Base-by-base conservation (phyloP, 1,140 invertebrate genomes). In the Euwallacea fornicatus region DNA sequence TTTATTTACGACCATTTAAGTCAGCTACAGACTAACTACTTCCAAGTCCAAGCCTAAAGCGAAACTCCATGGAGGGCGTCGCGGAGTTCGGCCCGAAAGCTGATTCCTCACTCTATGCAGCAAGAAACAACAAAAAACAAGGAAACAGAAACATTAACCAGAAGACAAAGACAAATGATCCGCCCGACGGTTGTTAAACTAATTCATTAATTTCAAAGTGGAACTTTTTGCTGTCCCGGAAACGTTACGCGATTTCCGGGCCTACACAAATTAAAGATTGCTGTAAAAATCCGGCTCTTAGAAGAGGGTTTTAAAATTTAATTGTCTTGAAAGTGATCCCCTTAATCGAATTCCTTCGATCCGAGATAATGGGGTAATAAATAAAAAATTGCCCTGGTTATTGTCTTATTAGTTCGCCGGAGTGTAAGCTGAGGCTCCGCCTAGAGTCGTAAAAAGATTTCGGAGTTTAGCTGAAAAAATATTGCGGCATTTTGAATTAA, bases 151-250 rank as follows among this genome's bases (percentile, higher is more conserved):
- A 56, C 54, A 50, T 56, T 56, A 56, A 13, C 54, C 54, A 10
- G 16, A 56, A 10, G 54, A 56, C 54, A 56, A 56, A 56, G 54
- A 56, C 54, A 56, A 56, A 56, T 16, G 54, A 56, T 56, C 54
- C 54, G 16, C 54, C 54, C 54, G 16, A 21, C 16, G 54, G 11
- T 56, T 56, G 54, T 56, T 56, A 56, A 56, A 56, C 54, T 56
- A 56, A 56, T 56, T 56, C 54, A 56, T 56, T 56, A 56, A 56
- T 56, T 56, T 56, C 54, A 56, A 56, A 56, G n/a, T n/a, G 16
- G n/a, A 8, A 9, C 16, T 56, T 56, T 56, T 50, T 56, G 8
- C 16, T 6, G 11, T 56, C 16, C 8, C 8, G 16, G 54, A 56
- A 21, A 13, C 9, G 46, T 11, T 11, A 50, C 46, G 13, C 9